A percentile compares a stretch with the other conserved stretches of the same genome.
Conservation (phyloP, 2,113 vertebrate species). For the Rattus rattus region DNA sequence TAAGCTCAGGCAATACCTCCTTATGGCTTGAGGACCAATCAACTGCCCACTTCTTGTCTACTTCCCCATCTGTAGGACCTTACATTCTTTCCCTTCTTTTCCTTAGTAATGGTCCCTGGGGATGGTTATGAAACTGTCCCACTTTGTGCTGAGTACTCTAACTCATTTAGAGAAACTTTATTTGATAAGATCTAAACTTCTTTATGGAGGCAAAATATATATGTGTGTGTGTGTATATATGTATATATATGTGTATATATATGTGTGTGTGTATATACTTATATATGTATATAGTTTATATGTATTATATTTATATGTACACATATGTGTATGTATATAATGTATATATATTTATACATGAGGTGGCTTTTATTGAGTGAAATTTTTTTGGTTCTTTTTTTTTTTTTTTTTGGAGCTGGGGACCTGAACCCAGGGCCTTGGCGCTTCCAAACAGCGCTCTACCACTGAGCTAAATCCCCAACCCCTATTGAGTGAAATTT, state of each 20-base stretch:
- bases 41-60: no score
- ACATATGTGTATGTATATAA: no score
- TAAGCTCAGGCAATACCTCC: not conserved
- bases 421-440: no score
- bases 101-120: not conserved
- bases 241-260: not conserved
- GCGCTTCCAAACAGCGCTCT: no score
- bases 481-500: not conserved
- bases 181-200: not conserved
- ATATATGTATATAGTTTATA: not conserved
- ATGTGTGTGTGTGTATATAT: no score
- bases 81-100: not conserved
- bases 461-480: no score
- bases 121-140: not conserved
- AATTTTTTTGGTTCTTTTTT: no score
- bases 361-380: not conserved
- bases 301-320: not conserved
- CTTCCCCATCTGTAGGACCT: not conserved
- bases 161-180: not conserved
- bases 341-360: not conserved
- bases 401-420: no score
- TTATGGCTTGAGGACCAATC: not conserved
- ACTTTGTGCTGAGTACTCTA: not conserved
- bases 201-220: not conserved
- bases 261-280: not conserved